Evolutionary conservation across 2,888 invertebrate species (phyloP).

Genomic region (Yponomeuta evonymella): DNA sequence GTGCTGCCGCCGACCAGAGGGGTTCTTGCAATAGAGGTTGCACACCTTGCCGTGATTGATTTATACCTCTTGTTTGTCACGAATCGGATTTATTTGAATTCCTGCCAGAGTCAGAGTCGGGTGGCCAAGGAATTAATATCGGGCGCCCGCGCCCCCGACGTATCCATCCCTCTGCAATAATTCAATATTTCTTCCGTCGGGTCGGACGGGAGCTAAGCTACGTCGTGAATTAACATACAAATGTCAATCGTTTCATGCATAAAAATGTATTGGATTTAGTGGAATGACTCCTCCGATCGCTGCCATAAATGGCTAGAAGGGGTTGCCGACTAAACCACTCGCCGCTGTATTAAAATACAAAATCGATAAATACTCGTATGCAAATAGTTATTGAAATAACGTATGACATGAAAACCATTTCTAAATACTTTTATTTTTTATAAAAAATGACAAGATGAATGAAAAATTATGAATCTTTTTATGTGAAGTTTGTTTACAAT

Average conservation of each 20-base stretch:
- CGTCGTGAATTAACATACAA: slow-evolving; percentile 74
- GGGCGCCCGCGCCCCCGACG: slow-evolving; percentile 65
- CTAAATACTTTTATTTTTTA: too few species aligned
- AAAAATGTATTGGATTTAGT: slow-evolving; percentile 76
- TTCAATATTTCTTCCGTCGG: slow-evolving; percentile 73
- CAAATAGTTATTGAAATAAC: too few species aligned
- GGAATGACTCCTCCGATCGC: slow-evolving; percentile 64
- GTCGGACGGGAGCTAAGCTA: slow-evolving; percentile 50
- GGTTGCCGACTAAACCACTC: slow-evolving; percentile 50
- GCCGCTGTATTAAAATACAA: slow-evolving; percentile 33
- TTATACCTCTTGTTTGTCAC: slow-evolving; percentile 77
- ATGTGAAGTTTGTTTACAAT: too few species aligned
- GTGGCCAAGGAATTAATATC: slow-evolving; percentile 74
- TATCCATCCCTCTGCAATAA: slow-evolving; percentile 71
- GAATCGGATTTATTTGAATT: slow-evolving; percentile 74
- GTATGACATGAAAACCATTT: too few species aligned
- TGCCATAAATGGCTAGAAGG: slow-evolving; percentile 37
- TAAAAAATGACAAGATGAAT: too few species aligned
- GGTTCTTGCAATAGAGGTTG: slow-evolving; percentile 60
- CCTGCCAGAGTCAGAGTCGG: slow-evolving; percentile 59
- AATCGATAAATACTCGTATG: slow-evolving; percentile 12
- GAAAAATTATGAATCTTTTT: too few species aligned
- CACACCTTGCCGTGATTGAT: slow-evolving; percentile 74
- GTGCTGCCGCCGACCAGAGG: background rate
- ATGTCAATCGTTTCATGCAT: slow-evolving; percentile 77